Conservation (phyloP, 2,797 vertebrate genomes). For the Thripadectes ignobilis region DNA sequence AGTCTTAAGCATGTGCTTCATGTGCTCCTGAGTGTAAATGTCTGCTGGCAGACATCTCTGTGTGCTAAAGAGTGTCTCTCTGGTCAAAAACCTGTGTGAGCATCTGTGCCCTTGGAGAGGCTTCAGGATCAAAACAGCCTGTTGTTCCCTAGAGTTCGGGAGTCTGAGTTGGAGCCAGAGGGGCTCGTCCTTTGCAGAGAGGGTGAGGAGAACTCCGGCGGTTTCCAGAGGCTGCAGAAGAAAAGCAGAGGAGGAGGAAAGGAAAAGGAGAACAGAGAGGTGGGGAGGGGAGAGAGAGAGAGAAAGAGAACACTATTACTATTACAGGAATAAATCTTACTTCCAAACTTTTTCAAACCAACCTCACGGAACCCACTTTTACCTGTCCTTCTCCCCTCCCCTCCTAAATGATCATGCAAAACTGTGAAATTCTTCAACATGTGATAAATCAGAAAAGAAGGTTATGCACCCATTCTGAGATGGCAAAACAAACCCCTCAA, state of each 20-base stretch:
- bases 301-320: not conserved
- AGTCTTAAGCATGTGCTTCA: conserved; percentile 36
- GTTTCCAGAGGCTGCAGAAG: conserved; percentile 78
- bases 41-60: not conserved
- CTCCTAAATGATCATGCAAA: not conserved
- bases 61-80: not conserved
- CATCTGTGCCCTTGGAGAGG: not conserved
- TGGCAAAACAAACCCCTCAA: not conserved
- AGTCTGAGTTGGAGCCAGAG: conserved; percentile 91
- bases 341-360: not conserved
- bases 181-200: conserved; percentile 82
- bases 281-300: not conserved
- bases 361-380: not conserved
- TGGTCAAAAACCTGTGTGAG: conserved; percentile 7
- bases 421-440: not conserved
- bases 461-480: not conserved
- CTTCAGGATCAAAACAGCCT: not conserved
- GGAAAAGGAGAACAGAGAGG: not conserved
- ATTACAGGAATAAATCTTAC: not conserved
- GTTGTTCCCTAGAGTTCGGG: conserved; percentile 87
- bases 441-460: not conserved
- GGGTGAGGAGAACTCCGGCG: conserved; percentile 66
- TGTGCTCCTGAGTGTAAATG: not conserved
- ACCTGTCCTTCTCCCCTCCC: not conserved
- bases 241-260: not conserved